Evolutionary conservation across 1,140 invertebrate species (phyloP).

Genomic region (Trachymyrmex cornetzi): DNA sequence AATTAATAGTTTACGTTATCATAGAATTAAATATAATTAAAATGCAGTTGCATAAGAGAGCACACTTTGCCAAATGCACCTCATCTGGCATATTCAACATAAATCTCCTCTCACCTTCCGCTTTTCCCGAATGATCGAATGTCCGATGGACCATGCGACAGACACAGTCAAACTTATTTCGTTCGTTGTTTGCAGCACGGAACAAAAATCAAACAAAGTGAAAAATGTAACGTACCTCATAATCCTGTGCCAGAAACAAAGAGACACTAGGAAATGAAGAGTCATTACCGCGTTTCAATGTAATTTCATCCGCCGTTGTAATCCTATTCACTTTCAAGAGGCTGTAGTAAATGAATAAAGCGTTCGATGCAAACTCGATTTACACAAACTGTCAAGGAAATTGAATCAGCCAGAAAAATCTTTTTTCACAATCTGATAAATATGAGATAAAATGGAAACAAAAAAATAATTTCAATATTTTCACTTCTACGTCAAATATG

Average conservation of each 20-base stretch:
- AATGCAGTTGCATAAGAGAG: not conserved
- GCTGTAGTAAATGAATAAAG: constrained; percentile 36
- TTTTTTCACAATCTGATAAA: not conserved
- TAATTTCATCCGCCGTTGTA: constrained; percentile 20
- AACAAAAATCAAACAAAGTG: not conserved
- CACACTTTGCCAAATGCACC: not conserved
- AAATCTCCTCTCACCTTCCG: constrained; percentile 25
- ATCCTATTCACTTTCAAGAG: constrained; percentile 39
- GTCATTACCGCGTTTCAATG: not conserved
- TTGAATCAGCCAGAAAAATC: constrained; percentile 30
- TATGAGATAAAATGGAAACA: not conserved
- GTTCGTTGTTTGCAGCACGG: not conserved
- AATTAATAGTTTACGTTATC: not conserved
- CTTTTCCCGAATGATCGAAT: constrained; percentile 12
- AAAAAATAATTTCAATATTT: not conserved
- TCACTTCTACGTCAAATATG: not conserved
- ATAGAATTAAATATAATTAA: constrained; percentile 26
- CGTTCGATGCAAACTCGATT: constrained; percentile 12
- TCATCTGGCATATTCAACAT: constrained; percentile 2
- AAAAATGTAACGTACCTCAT: constrained; percentile 8
- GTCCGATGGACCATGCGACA: not conserved
- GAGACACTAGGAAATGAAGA: constrained; percentile 6
- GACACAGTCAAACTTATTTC: not conserved
- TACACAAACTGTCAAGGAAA: constrained; percentile 1
- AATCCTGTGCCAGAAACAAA: not conserved